These are phyloP conservation scores for Machaerirhynchus nigripectus DNA, from an alignment of 2,113 vertebrate genomes.

Conservation along the genomic window DNA sequence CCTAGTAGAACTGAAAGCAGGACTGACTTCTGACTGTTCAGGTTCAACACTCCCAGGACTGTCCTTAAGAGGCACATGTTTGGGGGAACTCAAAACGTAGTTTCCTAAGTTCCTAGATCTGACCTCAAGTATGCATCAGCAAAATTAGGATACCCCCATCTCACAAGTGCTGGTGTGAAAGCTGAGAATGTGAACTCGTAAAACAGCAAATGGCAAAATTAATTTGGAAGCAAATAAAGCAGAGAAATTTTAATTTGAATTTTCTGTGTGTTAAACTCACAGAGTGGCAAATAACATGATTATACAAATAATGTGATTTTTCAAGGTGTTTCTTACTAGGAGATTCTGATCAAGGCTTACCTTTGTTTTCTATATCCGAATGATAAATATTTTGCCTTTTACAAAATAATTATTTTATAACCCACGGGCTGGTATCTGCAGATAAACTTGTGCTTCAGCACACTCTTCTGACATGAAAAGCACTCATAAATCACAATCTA, in stretches of 20 bases:
- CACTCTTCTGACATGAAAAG: conserved; percentile 5
- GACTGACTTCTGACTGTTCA: not conserved
- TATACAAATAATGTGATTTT: not conserved
- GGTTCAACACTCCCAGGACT: not conserved
- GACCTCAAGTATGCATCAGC: not conserved
- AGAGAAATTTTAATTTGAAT: not conserved
- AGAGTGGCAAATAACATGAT: not conserved
- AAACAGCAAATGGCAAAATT: not conserved
- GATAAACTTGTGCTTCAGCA: not conserved
- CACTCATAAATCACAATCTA: not conserved
- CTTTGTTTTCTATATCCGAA: not conserved
- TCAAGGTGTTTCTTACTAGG: not conserved
- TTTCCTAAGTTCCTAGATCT: not conserved
- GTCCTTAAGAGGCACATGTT: not conserved
- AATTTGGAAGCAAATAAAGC: not conserved
- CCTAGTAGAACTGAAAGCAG: not conserved
- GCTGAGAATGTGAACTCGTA: not conserved
- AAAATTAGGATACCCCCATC: not conserved
- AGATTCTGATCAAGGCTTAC: not conserved
- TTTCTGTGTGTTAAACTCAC: conserved; percentile 7
- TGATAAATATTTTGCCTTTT: not conserved
- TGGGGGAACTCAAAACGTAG: rapidly evolving
- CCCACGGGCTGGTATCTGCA: not conserved
- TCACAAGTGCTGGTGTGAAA: not conserved
- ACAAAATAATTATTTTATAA: not conserved